Evolutionary conservation across 2,888 invertebrate species (phyloP), one percentile per base, ranked within the genome.

Genomic region (Ptilodon capucinus): DNA sequence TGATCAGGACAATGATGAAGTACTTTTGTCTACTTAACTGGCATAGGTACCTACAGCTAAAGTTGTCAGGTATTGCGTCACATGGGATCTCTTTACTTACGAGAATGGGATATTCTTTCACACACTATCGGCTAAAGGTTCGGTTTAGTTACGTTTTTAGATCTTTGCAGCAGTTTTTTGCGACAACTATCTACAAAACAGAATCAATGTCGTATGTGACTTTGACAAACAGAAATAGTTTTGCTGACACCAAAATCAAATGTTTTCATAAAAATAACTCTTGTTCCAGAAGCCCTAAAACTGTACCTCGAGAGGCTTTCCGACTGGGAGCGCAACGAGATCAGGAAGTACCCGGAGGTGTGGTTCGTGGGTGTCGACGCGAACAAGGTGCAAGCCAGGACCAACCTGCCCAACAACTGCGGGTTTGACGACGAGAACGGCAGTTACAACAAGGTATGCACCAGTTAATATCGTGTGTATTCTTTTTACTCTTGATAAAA

Each of bases 371-470:
- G 97, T 0, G 88, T 97, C 70, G 95, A 96, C 55, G 94, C 97
- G 36, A 95, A 93, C 83, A 97, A 97, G 88, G 95, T 97, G 64
- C 95, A 95, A 73, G 97, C 96, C 16, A 95, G 95, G 68, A 93
- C 95, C 64, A 95, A 95, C 44, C 93, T 95, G 46, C 94, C 95
- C 42, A 95, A 96, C 79, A 97, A 97, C 88, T 94, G 95, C 59
- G 97, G 97, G 19, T 97, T 95, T 74, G 97, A 98, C 71, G 97
- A 98, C 71, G 97, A 97, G 57, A 97, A 97, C 82, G 97, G 97
- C 68, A 97, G 97, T 82, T 98, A 98, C 86, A 96, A 97, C 84
- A 98, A 98, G 94, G 97, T 97, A 84, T 91, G 66, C n/a, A 34
- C 13, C n/a, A 30, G 23, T 4, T 28, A 0, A 28, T 28, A n/a